These are phyloP conservation scores for Malachius bipustulatus DNA, from an alignment of 2,888 invertebrate species.

Conservation along the genomic window DNA sequence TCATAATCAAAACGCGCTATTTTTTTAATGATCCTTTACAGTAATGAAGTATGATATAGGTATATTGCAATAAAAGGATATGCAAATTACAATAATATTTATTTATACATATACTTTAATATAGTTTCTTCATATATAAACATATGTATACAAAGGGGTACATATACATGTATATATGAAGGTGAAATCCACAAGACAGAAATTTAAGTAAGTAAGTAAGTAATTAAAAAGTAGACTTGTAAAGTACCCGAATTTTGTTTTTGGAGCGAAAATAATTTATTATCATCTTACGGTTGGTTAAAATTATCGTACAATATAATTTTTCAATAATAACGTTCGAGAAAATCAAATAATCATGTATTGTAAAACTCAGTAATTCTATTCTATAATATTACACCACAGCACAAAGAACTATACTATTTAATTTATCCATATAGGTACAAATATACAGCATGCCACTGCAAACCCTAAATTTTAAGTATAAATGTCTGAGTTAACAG, in stretches of 20 bases:
- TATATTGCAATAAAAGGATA: neutral
- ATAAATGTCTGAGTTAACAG: slow-evolving; percentile 27
- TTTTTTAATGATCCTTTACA: neutral
- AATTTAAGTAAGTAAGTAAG: slow-evolving; percentile 30
- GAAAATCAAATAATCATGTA: slow-evolving; percentile 19
- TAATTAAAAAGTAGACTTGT: slow-evolving; percentile 19
- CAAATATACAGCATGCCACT: slow-evolving; percentile 39
- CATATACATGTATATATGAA: slow-evolving; percentile 13
- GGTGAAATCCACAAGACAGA: slow-evolving; percentile 40
- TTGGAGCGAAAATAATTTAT: slow-evolving; percentile 30
- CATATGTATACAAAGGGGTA: slow-evolving; percentile 20
- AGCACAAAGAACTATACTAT: slow-evolving; percentile 41
- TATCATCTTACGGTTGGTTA: too few species aligned
- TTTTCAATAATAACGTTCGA: slow-evolving; percentile 25
- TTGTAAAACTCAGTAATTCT: slow-evolving; percentile 32
- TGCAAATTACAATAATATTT: slow-evolving; percentile 38
- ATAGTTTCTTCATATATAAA: slow-evolving; percentile 35
- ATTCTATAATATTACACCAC: slow-evolving; percentile 40
- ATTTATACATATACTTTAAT: slow-evolving; percentile 38
- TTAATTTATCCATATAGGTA: slow-evolving; percentile 40
- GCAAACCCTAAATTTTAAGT: slow-evolving; percentile 33
- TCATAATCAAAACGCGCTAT: neutral
- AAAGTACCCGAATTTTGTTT: slow-evolving; percentile 22
- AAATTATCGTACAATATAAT: slow-evolving; percentile 28
- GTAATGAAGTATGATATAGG: slow-evolving; percentile 1